Evolutionary conservation across 2,113 vertebrate species (phyloP).

Genomic region (Macaca nemestrina): DNA sequence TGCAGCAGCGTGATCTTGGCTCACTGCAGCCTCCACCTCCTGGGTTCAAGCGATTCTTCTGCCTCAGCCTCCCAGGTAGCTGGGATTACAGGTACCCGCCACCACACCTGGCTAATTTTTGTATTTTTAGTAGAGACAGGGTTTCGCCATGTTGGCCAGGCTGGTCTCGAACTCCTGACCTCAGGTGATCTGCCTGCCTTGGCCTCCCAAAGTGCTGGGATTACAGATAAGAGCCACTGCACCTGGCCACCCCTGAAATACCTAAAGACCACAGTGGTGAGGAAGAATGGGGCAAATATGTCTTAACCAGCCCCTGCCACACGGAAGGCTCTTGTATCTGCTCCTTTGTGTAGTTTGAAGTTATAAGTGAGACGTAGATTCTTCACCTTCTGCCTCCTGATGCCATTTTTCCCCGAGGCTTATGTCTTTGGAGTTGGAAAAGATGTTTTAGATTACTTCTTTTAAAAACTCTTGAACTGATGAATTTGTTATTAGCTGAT

Average conservation of each 20-base stretch:
- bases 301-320: background rate
- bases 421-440: background rate
- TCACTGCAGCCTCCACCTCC: too few relatives aligned
- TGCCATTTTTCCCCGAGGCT: background rate
- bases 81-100: too few relatives aligned
- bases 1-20: fast-evolving
- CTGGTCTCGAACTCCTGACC: too few relatives aligned
- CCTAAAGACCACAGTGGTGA: background rate
- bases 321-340: background rate
- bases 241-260: background rate
- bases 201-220: too few relatives aligned
- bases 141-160: too few relatives aligned
- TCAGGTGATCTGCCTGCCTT: too few relatives aligned
- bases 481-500: background rate
- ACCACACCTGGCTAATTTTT: too few relatives aligned
- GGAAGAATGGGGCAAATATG: background rate
- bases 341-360: background rate
- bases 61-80: too few relatives aligned
- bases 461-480: background rate
- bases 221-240: too few relatives aligned
- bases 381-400: background rate
- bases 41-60: too few relatives aligned
- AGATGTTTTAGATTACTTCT: background rate
- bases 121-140: too few relatives aligned
- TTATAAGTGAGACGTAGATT: background rate